These are phyloP conservation scores for Julus scandinavius DNA, from an alignment of 2,888 invertebrate species.

Conservation along the genomic window DNA sequence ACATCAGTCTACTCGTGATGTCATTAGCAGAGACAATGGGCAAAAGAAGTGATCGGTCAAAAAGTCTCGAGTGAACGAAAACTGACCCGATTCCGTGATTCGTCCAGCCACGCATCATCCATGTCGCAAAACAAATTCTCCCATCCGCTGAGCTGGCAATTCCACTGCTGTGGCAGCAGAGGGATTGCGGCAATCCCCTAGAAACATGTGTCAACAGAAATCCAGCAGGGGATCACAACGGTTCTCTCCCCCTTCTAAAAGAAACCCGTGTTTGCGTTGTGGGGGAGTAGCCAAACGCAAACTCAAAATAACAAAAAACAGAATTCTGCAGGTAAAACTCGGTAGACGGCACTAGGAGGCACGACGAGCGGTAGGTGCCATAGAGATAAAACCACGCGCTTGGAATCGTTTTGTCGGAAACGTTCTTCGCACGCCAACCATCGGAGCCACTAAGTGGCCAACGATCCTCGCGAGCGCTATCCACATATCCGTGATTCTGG, in stretches of 20 bases:
- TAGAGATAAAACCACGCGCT: neutral
- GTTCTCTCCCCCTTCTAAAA: neutral
- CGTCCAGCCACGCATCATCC: too few species aligned
- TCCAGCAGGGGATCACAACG: neutral
- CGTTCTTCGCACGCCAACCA: neutral
- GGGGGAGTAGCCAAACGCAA: neutral
- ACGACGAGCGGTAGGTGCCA: neutral
- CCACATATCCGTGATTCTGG: too few species aligned
- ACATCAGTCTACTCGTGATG: too few species aligned
- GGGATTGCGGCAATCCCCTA: neutral
- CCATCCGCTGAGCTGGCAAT: too few species aligned
- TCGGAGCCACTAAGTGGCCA: neutral
- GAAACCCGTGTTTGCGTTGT: neutral
- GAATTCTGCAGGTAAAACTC: neutral
- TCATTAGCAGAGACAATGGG: too few species aligned
- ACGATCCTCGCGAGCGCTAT: too few species aligned
- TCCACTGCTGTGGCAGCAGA: too few species aligned
- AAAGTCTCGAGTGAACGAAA: too few species aligned
- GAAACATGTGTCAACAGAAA: neutral
- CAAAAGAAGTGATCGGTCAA: too few species aligned
- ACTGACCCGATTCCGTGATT: too few species aligned
- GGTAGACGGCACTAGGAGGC: neutral
- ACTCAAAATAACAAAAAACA: too few species aligned
- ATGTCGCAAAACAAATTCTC: too few species aligned
- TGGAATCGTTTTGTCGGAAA: neutral